A percentile compares a stretch with the other conserved stretches of the same genome.
phyloP scores from a whole-genome alignment of 2,113 vertebrate species.

The Rhinogobius similis region DNA sequence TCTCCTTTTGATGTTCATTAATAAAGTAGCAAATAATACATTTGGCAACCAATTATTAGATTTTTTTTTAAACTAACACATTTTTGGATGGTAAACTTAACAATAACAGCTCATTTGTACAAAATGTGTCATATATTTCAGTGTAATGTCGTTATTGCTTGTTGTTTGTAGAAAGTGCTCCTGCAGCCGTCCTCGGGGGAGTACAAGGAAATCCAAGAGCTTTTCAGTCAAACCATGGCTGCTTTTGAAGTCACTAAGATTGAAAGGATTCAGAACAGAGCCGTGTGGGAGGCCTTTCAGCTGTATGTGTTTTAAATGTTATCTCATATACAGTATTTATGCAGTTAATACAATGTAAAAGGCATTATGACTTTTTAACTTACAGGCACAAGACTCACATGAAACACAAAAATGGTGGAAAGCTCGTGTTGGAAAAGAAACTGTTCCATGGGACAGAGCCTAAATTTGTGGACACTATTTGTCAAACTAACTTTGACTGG shows the following conservation, averaged over 20 bases:
- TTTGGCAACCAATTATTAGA: too few relatives aligned
- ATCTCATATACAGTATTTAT: neutral
- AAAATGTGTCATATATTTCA: neutral
- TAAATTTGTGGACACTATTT: constrained; percentile 64
- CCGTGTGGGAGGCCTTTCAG: constrained; percentile 76
- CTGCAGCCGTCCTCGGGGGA: constrained; percentile 54
- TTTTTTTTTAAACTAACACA: too few relatives aligned
- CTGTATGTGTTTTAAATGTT: constrained; percentile 47
- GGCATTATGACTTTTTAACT: neutral
- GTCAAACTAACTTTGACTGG: constrained; percentile 82
- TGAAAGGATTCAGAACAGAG: constrained; percentile 76
- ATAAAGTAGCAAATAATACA: too few relatives aligned
- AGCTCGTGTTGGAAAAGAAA: constrained; percentile 59
- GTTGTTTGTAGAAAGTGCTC: constrained; percentile 48
- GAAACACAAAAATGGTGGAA: constrained; percentile 72
- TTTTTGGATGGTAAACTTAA: neutral
- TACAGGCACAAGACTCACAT: constrained; percentile 81
- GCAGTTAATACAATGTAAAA: neutral
- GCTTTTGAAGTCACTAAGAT: constrained; percentile 57
- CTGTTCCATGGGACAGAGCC: constrained; percentile 79
- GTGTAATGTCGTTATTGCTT: too few relatives aligned
- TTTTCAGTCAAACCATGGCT: constrained; percentile 69
- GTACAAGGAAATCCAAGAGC: constrained; percentile 53
- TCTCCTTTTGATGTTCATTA: too few relatives aligned
- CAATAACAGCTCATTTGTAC: neutral